Percentiles rank a stretch among this genome's conserved stretches.
phyloP scores from a whole-genome alignment of 2,888 invertebrate species.

The Vanessa cardui region DNA sequence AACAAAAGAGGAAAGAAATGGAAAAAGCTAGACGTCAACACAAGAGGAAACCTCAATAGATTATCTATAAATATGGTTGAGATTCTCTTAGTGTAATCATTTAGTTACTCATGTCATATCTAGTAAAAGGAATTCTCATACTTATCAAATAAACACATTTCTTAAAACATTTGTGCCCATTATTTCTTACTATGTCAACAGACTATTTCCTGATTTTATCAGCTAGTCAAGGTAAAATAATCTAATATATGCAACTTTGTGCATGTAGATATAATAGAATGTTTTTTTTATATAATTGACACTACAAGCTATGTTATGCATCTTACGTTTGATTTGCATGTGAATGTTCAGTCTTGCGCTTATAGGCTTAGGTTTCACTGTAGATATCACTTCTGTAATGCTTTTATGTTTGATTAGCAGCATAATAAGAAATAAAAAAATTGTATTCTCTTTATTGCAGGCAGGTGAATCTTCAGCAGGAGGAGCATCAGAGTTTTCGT shows the following conservation, averaged over 20 bases:
- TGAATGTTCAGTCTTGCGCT: conserved; percentile 10
- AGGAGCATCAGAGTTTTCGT: conserved; percentile 58
- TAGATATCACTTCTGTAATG: conserved; percentile 6
- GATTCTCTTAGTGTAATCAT: conserved; percentile 5
- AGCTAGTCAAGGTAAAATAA: conserved; percentile 32
- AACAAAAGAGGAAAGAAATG: conserved; percentile 48
- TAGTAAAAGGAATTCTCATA: background rate
- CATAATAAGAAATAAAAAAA: background rate
- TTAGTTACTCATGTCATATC: background rate
- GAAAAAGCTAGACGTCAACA: conserved; percentile 33
- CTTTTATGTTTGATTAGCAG: background rate
- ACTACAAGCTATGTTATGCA: conserved; percentile 2
- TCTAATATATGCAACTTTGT: conserved; percentile 20
- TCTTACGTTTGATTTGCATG: conserved; percentile 24
- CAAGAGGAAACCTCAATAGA: conserved; percentile 20
- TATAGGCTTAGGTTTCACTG: background rate
- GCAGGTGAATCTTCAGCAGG: conserved; percentile 56
- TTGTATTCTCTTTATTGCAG: conserved; percentile 47
- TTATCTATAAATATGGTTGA: conserved; percentile 6
- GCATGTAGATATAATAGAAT: conserved; percentile 26
- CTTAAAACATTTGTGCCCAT: background rate
- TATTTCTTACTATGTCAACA: conserved; percentile 25
- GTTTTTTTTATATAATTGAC: conserved; percentile 1
- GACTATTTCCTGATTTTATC: conserved; percentile 25
- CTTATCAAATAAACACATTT: background rate